Percentiles rank a stretch among this genome's conserved stretches.
These are phyloP conservation scores for Ylistrum balloti DNA, from an alignment of 1,140 invertebrate species.

Conservation along the genomic window DNA sequence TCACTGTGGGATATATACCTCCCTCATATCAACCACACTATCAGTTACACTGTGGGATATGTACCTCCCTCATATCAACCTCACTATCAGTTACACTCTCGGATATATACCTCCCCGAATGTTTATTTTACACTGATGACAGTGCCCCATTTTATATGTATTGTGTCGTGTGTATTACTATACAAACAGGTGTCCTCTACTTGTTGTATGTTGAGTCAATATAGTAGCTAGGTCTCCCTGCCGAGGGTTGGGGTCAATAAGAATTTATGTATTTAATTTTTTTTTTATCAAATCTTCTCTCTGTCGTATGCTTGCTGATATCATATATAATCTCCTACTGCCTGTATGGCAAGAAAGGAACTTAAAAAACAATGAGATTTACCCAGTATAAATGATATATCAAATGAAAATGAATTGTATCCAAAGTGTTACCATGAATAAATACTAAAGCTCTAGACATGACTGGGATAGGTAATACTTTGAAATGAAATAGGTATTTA, in stretches of 20 bases:
- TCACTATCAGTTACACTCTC: too few species aligned
- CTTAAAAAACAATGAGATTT: too few species aligned
- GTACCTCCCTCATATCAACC: too few species aligned
- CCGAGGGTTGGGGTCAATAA: not conserved
- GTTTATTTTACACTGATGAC: not conserved
- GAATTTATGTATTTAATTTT: too few species aligned
- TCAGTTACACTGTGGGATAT: too few species aligned
- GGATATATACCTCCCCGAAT: not conserved
- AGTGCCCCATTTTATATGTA: not conserved
- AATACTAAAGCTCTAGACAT: not conserved
- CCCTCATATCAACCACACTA: too few species aligned
- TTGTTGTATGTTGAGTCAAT: not conserved
- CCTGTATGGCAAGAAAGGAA: too few species aligned
- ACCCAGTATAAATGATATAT: too few species aligned
- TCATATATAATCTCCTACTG: too few species aligned
- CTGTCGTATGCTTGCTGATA: too few species aligned
- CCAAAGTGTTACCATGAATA: not conserved
- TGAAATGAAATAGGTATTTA: not conserved
- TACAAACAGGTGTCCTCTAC: not conserved
- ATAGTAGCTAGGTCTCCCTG: not conserved
- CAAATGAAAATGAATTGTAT: not conserved
- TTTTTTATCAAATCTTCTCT: too few species aligned
- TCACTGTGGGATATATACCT: too few species aligned
- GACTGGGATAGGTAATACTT: not conserved
- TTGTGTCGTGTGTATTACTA: not conserved